phyloP scores from a whole-genome alignment of 2,797 vertebrate species.

The Acomys russatus region DNA sequence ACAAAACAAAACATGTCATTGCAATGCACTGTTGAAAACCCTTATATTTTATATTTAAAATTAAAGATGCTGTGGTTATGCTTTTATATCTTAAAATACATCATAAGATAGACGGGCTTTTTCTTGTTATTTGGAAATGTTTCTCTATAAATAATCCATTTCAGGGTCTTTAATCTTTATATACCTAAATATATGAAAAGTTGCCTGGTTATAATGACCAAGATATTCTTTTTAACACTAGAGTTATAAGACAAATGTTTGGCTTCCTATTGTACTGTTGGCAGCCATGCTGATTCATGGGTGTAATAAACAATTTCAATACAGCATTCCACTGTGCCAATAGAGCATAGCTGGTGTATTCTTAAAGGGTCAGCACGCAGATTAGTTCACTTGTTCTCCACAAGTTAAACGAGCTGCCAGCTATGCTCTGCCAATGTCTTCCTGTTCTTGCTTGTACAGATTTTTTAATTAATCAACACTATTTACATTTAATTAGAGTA shows the following conservation, averaged over 20 bases:
- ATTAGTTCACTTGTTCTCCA: background rate
- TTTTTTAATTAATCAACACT: background rate
- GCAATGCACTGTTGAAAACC: slow-evolving; percentile 26
- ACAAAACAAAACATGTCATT: background rate
- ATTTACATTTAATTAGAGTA: background rate
- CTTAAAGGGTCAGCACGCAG: background rate
- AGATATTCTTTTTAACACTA: slow-evolving; percentile 39
- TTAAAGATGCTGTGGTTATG: background rate
- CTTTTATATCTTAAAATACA: background rate
- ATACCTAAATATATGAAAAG: slow-evolving; percentile 36
- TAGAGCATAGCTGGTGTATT: slow-evolving; percentile 18
- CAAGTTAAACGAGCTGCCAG: slow-evolving; percentile 38
- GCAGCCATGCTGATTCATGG: background rate
- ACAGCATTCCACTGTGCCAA: background rate
- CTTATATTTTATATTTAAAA: slow-evolving; percentile 16
- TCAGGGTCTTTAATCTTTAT: slow-evolving; percentile 15
- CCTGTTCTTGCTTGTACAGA: background rate
- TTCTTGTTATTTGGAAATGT: slow-evolving; percentile 44
- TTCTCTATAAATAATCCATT: slow-evolving; percentile 65
- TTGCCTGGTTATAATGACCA: slow-evolving; percentile 32
- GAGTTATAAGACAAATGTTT: slow-evolving; percentile 34
- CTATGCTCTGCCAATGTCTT: background rate
- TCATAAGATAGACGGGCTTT: background rate
- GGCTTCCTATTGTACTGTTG: slow-evolving; percentile 9
- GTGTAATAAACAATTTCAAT: slow-evolving; percentile 21